Percentiles rank a stretch among this genome's conserved stretches.
phyloP scores from a whole-genome alignment of 2,113 vertebrate genomes.

The Hymenochirus boettgeri region DNA sequence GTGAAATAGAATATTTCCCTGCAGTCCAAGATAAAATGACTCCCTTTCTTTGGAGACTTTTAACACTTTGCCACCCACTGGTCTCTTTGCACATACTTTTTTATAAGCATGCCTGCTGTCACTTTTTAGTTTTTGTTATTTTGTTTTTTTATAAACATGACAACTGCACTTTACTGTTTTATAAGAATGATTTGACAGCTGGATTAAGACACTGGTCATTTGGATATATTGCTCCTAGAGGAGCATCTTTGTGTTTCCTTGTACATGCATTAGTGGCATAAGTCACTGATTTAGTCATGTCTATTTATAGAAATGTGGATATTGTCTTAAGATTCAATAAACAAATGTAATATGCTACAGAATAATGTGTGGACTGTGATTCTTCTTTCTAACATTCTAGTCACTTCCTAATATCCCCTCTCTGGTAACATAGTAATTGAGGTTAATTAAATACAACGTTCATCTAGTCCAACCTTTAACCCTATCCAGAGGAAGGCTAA shows the following conservation, averaged over 20 bases:
- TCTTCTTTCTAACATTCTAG: too few species aligned
- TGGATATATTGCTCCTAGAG: constrained; percentile 58
- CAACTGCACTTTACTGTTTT: constrained; percentile 23
- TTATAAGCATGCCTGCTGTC: constrained; percentile 21
- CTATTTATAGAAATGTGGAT: constrained; percentile 69
- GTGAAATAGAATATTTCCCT: too few species aligned
- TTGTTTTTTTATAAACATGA: background rate
- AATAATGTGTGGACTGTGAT: background rate
- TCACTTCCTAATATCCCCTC: too few species aligned
- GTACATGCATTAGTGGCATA: constrained; percentile 66
- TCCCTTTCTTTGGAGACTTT: too few species aligned
- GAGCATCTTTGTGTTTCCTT: constrained; percentile 62
- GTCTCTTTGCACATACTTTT: constrained; percentile 19
- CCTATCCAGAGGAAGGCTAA: too few species aligned
- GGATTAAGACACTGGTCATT: constrained; percentile 1
- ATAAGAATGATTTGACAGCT: background rate
- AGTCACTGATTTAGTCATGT: constrained; percentile 65
- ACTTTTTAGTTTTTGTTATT: background rate
- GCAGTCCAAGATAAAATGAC: too few species aligned
- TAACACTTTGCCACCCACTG: too few species aligned
- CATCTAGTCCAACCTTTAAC: too few species aligned
- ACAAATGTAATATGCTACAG: constrained; percentile 49
- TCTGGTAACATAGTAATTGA: too few species aligned
- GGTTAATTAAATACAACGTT: too few species aligned
- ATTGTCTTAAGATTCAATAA: constrained; percentile 66